Evolutionary conservation across 2,113 vertebrate species (phyloP).

Genomic region (mouse (Mus musculus)): DNA sequence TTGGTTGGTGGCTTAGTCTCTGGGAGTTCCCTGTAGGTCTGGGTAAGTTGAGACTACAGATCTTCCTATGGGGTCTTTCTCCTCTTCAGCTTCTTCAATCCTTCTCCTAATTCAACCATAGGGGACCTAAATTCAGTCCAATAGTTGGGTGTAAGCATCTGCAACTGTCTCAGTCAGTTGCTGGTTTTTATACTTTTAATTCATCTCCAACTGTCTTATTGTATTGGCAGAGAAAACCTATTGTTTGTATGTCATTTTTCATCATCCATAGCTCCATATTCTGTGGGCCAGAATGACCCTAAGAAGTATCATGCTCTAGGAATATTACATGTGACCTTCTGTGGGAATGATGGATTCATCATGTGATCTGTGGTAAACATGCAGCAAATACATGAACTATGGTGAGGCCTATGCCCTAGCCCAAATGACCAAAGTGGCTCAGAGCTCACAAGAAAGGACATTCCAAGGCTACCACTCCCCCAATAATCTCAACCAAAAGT

Average conservation of each 20-base stretch:
- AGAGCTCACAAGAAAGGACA: conserved; percentile 14
- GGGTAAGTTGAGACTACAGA: no score
- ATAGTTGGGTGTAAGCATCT: no score
- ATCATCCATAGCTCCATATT: background rate
- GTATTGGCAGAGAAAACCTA: no score
- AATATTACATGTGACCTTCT: background rate
- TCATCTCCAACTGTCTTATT: no score
- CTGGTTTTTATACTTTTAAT: no score
- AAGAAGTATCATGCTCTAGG: background rate
- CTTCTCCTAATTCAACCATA: no score
- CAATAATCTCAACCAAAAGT: background rate
- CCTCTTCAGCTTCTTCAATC: no score
- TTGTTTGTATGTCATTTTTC: background rate
- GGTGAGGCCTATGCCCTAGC: background rate
- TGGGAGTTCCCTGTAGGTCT: no score
- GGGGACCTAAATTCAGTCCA: no score
- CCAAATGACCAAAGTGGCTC: background rate
- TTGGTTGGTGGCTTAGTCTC: no score
- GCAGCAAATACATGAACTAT: background rate
- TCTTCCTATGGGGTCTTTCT: no score
- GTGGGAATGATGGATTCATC: conserved; percentile 32
- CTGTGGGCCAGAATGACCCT: background rate
- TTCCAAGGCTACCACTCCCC: background rate
- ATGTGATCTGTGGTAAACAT: background rate
- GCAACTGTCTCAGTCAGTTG: no score